Percentiles rank a stretch among this genome's conserved stretches.
Evolutionary conservation across 1,140 invertebrate species (phyloP).

Genomic region (Epicauta chinensis): DNA sequence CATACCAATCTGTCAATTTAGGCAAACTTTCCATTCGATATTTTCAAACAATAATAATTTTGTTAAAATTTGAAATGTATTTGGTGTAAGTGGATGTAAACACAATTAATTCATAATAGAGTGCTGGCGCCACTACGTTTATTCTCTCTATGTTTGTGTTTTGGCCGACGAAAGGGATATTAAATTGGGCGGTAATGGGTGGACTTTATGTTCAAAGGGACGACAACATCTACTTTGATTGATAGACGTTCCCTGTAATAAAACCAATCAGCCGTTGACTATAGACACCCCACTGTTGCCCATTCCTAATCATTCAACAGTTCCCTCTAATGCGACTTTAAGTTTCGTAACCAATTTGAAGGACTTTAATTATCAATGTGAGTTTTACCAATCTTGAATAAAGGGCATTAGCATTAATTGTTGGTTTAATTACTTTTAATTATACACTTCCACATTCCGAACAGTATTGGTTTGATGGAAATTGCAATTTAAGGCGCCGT

Average conservation of each 20-base stretch:
- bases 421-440: slow-evolving; percentile 17
- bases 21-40: no score
- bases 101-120: slow-evolving; percentile 32
- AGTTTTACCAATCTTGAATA: slow-evolving; percentile 8
- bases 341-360: slow-evolving; percentile 4
- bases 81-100: slow-evolving; percentile 29
- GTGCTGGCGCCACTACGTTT: slow-evolving; percentile 15
- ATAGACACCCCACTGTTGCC: neutral
- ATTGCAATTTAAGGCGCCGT: no score
- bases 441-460: slow-evolving; percentile 5
- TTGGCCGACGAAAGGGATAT: neutral
- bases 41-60: slow-evolving; percentile 11
- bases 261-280: slow-evolving; percentile 19
- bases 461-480: no score
- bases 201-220: neutral
- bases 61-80: slow-evolving; percentile 2
- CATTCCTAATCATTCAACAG: slow-evolving; percentile 9
- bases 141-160: slow-evolving; percentile 14
- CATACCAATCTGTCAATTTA: no score
- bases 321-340: slow-evolving; percentile 13
- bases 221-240: slow-evolving; percentile 16
- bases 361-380: slow-evolving; percentile 15
- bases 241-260: slow-evolving; percentile 25
- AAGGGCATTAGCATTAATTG: slow-evolving; percentile 3
- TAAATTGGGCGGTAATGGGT: neutral